phyloP scores from a whole-genome alignment of 2,797 vertebrate genomes.

The Melanogrammus aeglefinus region DNA sequence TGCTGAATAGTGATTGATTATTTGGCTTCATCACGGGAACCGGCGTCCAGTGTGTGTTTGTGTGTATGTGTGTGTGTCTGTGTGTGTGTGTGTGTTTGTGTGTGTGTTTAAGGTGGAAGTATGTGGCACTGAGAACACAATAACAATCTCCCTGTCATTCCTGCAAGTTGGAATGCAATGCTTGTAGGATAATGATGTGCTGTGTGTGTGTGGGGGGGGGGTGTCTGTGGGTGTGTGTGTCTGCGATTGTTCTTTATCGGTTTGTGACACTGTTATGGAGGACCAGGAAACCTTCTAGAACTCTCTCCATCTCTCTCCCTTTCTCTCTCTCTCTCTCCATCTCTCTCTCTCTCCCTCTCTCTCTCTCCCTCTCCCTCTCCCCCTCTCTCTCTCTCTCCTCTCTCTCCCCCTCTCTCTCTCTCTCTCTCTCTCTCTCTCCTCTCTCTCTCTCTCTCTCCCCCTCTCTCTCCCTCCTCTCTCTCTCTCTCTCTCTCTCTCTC shows the following conservation, averaged over 20 bases:
- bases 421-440: too few relatives aligned
- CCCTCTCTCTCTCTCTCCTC: too few relatives aligned
- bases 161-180: conserved; percentile 74
- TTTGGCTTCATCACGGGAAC: conserved; percentile 62
- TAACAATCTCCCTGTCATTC: conserved; percentile 71
- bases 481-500: too few relatives aligned
- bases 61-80: conserved; percentile 29
- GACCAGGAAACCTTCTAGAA: conserved; percentile 7
- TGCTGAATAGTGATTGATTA: conserved; percentile 64
- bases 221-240: conserved; percentile 50
- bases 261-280: conserved; percentile 58
- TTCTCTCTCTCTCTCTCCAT: too few relatives aligned
- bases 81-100: conserved; percentile 30
- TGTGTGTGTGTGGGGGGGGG: not conserved
- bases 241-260: conserved; percentile 55
- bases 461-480: too few relatives aligned
- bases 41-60: conserved; percentile 36
- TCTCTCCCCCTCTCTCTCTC: too few relatives aligned
- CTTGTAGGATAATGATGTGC: conserved; percentile 71
- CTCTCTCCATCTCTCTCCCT: too few relatives aligned
- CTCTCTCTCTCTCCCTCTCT: too few relatives aligned
- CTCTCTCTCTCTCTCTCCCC: too few relatives aligned
- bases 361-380: too few relatives aligned
- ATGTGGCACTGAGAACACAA: conserved; percentile 50
- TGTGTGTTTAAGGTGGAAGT: conserved; percentile 37